Evolutionary conservation across 2,113 vertebrate species (phyloP), one percentile per base, ranked within the genome.

Genomic region (Lonchura striata): DNA sequence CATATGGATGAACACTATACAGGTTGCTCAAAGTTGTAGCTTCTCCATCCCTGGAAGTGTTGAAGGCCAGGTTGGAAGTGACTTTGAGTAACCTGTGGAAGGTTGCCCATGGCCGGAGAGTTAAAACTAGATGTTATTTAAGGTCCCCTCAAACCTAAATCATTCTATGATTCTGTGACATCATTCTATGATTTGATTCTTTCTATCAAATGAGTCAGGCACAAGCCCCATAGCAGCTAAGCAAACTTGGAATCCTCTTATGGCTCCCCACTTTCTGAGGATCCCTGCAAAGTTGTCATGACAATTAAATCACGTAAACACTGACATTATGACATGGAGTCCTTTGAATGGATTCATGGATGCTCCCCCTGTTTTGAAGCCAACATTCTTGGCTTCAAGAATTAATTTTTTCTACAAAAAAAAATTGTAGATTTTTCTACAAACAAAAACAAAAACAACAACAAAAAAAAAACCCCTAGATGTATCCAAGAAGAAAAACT

Each of bases 21-120:
- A 53, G 6, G 4, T 28, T 68, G 4, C 14, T 77, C 18, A 68
- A 54, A 14, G 23, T 21, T 30, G 2, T 23, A 20, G 10, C 7
- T 75, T n/a, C 7, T 53, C 17, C 25, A 35, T 35, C 4, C 54
- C 14, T 41, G 30, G 47, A 68, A 54, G 6, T 35, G 12, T 11
- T 54, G 30, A 41, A 54, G 17, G 8, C 20, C 25, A 47, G 46
- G 14, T 6, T 61, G 21, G 30, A 61, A 15, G 30, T 16, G 14
- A 25, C 47, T 82, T 31, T 61, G 30, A 47, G 14, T 3, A 47
- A 9, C 14, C 17, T 47, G 39, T 35, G 61, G 15, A 66, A 74
- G 9, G 3, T 47, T n/a, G n/a, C 9, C 3, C 9, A 31, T 1
- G 1, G 30, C 4, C 2, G 6, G 14, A 15, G 14, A 8, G 7